Percentiles rank a stretch among this genome's conserved stretches.
phyloP scores from a whole-genome alignment of 1,140 invertebrate species.

The Bilobella aurantiaca region DNA sequence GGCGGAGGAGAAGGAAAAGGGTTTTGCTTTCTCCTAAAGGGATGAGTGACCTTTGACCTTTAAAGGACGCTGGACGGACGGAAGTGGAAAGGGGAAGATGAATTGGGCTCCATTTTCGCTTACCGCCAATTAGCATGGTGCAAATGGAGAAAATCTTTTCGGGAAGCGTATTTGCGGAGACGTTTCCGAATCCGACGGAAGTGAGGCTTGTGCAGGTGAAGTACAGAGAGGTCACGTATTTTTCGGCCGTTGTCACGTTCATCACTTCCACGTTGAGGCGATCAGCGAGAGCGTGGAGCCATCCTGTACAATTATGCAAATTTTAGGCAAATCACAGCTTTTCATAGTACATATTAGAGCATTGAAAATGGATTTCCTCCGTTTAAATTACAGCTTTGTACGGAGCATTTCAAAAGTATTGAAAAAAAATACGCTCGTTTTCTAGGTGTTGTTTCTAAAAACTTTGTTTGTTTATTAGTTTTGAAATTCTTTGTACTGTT shows the following conservation, averaged over 20 bases:
- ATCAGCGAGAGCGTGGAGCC: constrained; percentile 80
- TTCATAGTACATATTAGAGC: not conserved
- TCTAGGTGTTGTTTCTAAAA: too few relatives aligned
- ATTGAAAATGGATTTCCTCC: not conserved
- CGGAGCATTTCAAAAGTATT: too few relatives aligned
- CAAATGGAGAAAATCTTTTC: constrained; percentile 93
- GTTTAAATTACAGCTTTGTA: not conserved
- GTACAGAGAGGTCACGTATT: constrained; percentile 89
- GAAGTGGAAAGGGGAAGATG: not conserved
- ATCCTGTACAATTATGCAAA: constrained; percentile 52
- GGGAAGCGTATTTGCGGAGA: constrained; percentile 78
- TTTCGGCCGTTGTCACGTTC: constrained; percentile 69
- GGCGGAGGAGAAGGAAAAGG: too few relatives aligned
- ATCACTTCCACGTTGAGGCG: constrained; percentile 61
- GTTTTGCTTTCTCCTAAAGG: too few relatives aligned
- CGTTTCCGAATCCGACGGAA: constrained; percentile 95
- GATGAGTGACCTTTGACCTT: not conserved
- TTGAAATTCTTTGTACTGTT: too few relatives aligned
- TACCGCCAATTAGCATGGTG: constrained; percentile 90
- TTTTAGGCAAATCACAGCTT: too few relatives aligned
- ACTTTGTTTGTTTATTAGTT: too few relatives aligned
- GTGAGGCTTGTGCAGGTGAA: constrained; percentile 93
- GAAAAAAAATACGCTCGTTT: too few relatives aligned
- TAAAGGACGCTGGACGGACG: not conserved
- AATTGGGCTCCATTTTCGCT: constrained; percentile 23